Conservation (phyloP, 2,888 invertebrate species). For the Eristalis arbustorum region DNA sequence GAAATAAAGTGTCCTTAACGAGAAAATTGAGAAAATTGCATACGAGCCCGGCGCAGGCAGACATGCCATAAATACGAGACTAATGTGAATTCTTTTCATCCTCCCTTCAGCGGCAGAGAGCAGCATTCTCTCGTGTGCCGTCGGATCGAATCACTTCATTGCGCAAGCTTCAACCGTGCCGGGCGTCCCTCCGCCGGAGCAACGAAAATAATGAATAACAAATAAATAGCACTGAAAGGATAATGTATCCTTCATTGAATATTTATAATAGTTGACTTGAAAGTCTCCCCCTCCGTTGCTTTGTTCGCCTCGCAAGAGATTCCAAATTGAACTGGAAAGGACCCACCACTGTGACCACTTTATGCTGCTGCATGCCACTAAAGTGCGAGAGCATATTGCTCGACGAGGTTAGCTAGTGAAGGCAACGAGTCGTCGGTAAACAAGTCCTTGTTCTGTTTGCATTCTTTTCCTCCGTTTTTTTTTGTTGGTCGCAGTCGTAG, state of each 20-base stretch:
- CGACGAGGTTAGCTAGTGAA: constrained; percentile 1
- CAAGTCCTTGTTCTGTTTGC: constrained; percentile 32
- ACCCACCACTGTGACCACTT: constrained; percentile 13
- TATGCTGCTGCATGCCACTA: background rate
- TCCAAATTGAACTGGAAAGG: constrained; percentile 18
- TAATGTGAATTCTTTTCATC: constrained; percentile 62
- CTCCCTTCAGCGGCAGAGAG: background rate
- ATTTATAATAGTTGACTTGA: constrained; percentile 60
- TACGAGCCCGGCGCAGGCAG: constrained; percentile 44
- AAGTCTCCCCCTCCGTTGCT: constrained; percentile 54
- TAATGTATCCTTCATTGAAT: constrained; percentile 68
- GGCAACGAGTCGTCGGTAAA: constrained; percentile 34
- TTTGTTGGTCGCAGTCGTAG: constrained; percentile 1
- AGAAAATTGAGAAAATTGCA: constrained; percentile 68
- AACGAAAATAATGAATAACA: constrained; percentile 7
- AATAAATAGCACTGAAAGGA: constrained; percentile 53
- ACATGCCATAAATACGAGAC: constrained; percentile 62
- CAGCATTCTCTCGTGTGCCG: background rate
- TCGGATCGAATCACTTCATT: background rate
- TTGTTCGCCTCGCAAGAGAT: constrained; percentile 19
- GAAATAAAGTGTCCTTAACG: constrained; percentile 63
- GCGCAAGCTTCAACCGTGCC: background rate
- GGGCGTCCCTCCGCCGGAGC: background rate
- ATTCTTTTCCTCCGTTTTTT: background rate
- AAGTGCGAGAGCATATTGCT: constrained; percentile 43